phyloP scores from a whole-genome alignment of 1,140 invertebrate genomes.

The Cyrtorhinus lividipennis region DNA sequence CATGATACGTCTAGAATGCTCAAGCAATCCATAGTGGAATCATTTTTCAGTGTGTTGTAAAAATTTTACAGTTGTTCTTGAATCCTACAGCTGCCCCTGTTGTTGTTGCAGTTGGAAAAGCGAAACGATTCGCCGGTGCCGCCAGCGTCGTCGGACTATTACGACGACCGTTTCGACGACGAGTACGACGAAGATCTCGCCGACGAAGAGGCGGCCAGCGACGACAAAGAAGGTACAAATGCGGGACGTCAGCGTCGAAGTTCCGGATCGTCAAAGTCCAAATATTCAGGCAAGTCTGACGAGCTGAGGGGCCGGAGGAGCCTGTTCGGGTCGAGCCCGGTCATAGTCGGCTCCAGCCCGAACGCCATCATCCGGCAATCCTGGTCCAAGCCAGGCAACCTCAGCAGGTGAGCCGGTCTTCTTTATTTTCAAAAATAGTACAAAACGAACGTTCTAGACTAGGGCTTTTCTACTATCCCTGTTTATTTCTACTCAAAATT shows the following conservation, averaged over 20 bases:
- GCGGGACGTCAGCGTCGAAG: background rate
- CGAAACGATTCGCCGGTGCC: background rate
- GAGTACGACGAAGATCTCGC: background rate
- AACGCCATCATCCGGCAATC: background rate
- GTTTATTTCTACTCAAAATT: no score
- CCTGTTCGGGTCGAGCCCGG: background rate
- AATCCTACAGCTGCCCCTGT: no score
- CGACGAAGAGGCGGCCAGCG: conserved; percentile 9
- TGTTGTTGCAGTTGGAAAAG: background rate
- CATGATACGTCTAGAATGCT: no score
- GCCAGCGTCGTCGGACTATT: background rate
- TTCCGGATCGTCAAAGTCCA: background rate
- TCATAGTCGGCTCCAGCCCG: background rate
- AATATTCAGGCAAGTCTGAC: background rate
- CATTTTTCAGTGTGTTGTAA: no score
- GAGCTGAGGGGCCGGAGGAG: background rate
- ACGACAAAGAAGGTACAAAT: background rate
- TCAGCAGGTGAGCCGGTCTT: background rate
- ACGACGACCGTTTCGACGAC: conserved; percentile 12
- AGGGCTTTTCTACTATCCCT: no score
- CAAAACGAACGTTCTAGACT: no score
- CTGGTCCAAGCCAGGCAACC: background rate
- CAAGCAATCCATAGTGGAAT: no score
- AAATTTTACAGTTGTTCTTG: no score
- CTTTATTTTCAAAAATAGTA: no score